Percentiles rank a stretch among this genome's conserved stretches.
These are phyloP conservation scores for Tetragnatha versicolor DNA, from an alignment of 1,140 invertebrate genomes.

Conservation along the genomic window DNA sequence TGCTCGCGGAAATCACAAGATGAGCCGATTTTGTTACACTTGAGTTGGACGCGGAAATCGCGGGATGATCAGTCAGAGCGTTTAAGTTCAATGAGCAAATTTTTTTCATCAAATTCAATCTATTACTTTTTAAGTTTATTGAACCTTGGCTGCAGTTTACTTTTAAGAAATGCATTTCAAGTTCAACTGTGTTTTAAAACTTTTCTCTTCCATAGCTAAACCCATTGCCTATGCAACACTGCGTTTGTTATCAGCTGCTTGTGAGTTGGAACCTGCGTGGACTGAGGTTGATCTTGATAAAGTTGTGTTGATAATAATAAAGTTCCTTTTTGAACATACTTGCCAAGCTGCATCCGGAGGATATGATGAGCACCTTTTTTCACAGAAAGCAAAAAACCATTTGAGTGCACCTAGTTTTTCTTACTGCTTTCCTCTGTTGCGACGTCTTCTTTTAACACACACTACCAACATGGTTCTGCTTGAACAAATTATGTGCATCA, in stretches of 20 bases:
- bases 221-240: slow-evolving; percentile 75
- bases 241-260: slow-evolving; percentile 77
- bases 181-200: too few species aligned
- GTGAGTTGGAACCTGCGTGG: slow-evolving; percentile 80
- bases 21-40: too few species aligned
- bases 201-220: slow-evolving; percentile 64
- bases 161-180: too few species aligned
- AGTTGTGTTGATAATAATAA: slow-evolving; percentile 64
- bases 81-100: too few species aligned
- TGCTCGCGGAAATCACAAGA: too few species aligned
- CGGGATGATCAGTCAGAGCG: too few species aligned
- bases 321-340: slow-evolving; percentile 65
- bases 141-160: too few species aligned
- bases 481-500: slow-evolving; percentile 73
- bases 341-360: slow-evolving; percentile 67
- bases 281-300: slow-evolving; percentile 73
- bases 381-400: slow-evolving; percentile 58
- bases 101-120: too few species aligned
- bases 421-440: slow-evolving; percentile 82
- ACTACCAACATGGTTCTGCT: slow-evolving; percentile 64
- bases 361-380: slow-evolving; percentile 57
- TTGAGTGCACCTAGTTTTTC: slow-evolving; percentile 79
- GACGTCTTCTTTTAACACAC: slow-evolving; percentile 69
- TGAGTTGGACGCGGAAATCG: too few species aligned
- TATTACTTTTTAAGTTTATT: too few species aligned